phyloP scores from a whole-genome alignment of 2,888 invertebrate species.

The Tethea ocularis region DNA sequence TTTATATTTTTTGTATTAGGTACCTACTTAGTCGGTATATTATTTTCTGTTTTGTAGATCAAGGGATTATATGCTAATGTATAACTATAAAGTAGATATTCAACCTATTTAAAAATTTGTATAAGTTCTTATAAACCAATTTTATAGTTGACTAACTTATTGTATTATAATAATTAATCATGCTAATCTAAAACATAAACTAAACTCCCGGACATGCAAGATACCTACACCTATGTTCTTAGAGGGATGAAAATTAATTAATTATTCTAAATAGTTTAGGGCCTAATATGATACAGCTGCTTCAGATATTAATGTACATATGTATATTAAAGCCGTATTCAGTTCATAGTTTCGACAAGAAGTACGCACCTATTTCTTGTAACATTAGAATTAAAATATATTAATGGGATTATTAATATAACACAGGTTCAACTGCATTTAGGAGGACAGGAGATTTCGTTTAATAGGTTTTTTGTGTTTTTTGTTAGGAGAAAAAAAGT shows the following conservation, averaged over 20 bases:
- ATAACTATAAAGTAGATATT: too few species aligned
- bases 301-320: constrained; percentile 47
- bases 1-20: not conserved
- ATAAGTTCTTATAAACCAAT: too few species aligned
- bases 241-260: constrained; percentile 59
- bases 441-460: too few species aligned
- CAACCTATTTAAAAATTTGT: too few species aligned
- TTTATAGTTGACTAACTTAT: not conserved
- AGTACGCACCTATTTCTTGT: not conserved
- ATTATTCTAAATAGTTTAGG: constrained; percentile 43
- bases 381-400: not conserved
- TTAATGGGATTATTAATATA: too few species aligned
- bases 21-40: too few species aligned
- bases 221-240: not conserved
- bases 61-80: not conserved
- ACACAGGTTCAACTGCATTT: too few species aligned
- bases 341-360: constrained; percentile 37
- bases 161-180: not conserved
- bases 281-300: constrained; percentile 60
- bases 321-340: constrained; percentile 28
- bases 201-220: not conserved
- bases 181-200: not conserved
- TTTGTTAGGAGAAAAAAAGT: too few species aligned
- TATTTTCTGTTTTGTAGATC: not conserved
- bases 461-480: too few species aligned